Conservation (phyloP, 2,113 vertebrate species). For the Entelurus aequoreus region DNA sequence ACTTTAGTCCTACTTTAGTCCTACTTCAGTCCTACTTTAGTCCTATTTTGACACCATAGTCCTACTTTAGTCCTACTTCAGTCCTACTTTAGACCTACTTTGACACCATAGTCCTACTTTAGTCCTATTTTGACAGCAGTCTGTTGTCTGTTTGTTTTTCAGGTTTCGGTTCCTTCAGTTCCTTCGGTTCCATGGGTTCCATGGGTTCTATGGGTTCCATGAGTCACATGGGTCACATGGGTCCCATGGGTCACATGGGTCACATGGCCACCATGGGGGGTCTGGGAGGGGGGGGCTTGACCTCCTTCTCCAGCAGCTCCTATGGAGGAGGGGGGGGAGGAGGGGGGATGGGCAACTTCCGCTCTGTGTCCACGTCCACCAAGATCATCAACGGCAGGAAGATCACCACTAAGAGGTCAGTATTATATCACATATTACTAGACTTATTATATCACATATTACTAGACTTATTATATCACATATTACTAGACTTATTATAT, state of each 20-base stretch:
- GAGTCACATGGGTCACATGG: conserved; percentile 51
- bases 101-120: too few relatives aligned
- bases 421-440: too few relatives aligned
- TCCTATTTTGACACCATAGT: too few relatives aligned
- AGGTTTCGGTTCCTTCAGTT: conserved; percentile 83
- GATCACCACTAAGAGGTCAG: conserved; percentile 90
- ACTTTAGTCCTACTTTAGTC: too few relatives aligned
- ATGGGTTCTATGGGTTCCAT: conserved; percentile 50
- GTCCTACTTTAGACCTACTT: too few relatives aligned
- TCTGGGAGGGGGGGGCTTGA: conserved; percentile 75
- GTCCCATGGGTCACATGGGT: conserved; percentile 50
- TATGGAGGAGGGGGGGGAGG: conserved; percentile 72
- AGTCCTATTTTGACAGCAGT: conserved; percentile 3
- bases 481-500: too few relatives aligned
- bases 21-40: too few relatives aligned
- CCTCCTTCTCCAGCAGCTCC: conserved; percentile 78
- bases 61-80: too few relatives aligned
- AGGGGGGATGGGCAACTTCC: conserved; percentile 80
- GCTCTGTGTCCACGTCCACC: conserved; percentile 88
- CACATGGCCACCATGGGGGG: conserved; percentile 50
- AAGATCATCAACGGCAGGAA: conserved; percentile 90
- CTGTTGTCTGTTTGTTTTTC: conserved; percentile 57
- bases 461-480: too few relatives aligned
- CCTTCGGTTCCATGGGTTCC: conserved; percentile 52
- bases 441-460: too few relatives aligned